Evolutionary conservation across 2,113 vertebrate species (phyloP), one percentile per base, ranked within the genome.

Genomic region (Nycticorax nycticorax): DNA sequence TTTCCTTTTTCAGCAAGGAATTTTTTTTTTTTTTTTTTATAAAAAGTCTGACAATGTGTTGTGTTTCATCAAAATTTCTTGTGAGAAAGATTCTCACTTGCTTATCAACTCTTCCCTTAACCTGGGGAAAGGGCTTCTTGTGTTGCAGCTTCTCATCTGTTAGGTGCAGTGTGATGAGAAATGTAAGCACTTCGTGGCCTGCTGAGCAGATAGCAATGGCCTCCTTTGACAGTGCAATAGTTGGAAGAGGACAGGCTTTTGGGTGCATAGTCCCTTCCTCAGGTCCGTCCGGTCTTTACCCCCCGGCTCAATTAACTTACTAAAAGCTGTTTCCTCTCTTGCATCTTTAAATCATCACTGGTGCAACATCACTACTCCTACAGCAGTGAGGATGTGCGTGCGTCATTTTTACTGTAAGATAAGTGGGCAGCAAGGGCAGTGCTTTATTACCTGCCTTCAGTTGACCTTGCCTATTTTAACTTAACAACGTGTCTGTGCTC

Each of bases 1-100:
- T 89, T 96, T 91, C 60, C 27, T 89, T 94, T 92, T 53, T 75
- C 73, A 39, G 0, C 68, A 80, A 47, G 59, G 85, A 84, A n/a
- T 30, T 63, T 55, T 81, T 32, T 27, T 21, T 39, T 45, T 20
- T 48, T 50, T 50, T 48, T 27, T 55, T 55, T 30, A 26, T 28
- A 12, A 0, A 76, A 79, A 86, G 43, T 47, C 60, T 86, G 56
- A n/a, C n/a, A 73, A 15, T 0, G 0, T 83, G 35, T 37, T 90
- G 24, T 22, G 84, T 77, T 78, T 47, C 22, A 16, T 84, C 72
- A 47, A 9, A 69, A 50, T 24, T 80, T 86, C 75, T 47, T 88
- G 63, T 66, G 47, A 64, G 90, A 71, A 72, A 43, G 90, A 59
- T 14, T 74, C 21, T 66, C 1, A 1, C 39, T 79, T 71, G n/a